Conservation (phyloP, 2,797 vertebrate genomes). For the Parauchenoglanis punctatus region DNA sequence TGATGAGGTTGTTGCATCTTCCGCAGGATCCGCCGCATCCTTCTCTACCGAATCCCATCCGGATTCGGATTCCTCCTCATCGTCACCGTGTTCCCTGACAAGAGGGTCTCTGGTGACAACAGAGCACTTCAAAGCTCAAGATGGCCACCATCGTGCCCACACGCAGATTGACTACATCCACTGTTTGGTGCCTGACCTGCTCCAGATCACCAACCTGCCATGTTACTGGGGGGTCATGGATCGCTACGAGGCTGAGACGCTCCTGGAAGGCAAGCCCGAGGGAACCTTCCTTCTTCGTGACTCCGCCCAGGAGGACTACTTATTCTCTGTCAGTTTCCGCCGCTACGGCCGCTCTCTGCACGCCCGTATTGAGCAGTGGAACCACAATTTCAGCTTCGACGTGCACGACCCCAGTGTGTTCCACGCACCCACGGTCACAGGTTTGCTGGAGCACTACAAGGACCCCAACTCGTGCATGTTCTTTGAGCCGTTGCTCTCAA, state of each 20-base stretch:
- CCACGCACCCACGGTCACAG: slow-evolving; percentile 80
- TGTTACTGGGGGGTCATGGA: slow-evolving; percentile 89
- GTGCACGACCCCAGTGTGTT: slow-evolving; percentile 86
- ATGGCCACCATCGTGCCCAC: slow-evolving; percentile 77
- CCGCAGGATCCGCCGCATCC: slow-evolving; percentile 44
- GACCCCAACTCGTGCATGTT: slow-evolving; percentile 89
- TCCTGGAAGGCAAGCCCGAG: slow-evolving; percentile 83
- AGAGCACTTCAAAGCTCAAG: slow-evolving; percentile 62
- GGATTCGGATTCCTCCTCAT: slow-evolving; percentile 61
- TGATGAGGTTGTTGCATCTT: slow-evolving; percentile 73
- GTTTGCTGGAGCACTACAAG: slow-evolving; percentile 84
- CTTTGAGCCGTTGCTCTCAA: slow-evolving; percentile 83
- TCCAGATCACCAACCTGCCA: slow-evolving; percentile 79
- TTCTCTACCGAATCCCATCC: slow-evolving; percentile 52
- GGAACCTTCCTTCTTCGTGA: slow-evolving; percentile 85
- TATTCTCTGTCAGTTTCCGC: slow-evolving; percentile 87
- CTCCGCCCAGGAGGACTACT: slow-evolving; percentile 86
- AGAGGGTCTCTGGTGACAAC: slow-evolving; percentile 43
- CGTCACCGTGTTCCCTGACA: slow-evolving; percentile 49
- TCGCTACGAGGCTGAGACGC: slow-evolving; percentile 81
- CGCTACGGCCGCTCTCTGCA: slow-evolving; percentile 84
- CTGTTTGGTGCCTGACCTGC: slow-evolving; percentile 83
- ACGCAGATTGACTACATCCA: slow-evolving; percentile 85
- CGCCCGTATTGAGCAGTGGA: slow-evolving; percentile 85
- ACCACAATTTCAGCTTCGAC: slow-evolving; percentile 87